Percentiles rank a stretch among this genome's conserved stretches.
phyloP scores from a whole-genome alignment of 2,888 invertebrate genomes.

The Podabrus alpinus region DNA sequence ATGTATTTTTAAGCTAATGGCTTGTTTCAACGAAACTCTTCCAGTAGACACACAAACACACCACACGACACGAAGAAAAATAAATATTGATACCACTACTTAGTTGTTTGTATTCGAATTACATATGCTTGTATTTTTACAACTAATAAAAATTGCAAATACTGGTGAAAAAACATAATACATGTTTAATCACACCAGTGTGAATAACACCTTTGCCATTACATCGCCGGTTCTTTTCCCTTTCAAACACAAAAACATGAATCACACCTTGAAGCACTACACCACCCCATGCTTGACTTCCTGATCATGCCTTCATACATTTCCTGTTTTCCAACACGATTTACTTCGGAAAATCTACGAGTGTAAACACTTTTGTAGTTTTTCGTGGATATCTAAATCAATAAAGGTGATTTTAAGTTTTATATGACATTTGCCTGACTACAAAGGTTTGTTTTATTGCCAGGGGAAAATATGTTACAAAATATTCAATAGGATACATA shows the following conservation, averaged over 20 bases:
- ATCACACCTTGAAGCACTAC: neutral
- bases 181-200: neutral
- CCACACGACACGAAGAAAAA: conserved; percentile 10
- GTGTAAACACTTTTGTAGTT: neutral
- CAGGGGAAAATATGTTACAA: neutral
- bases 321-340: neutral
- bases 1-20: conserved; percentile 23
- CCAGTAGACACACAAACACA: conserved; percentile 16
- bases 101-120: conserved; percentile 17
- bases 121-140: conserved; percentile 1
- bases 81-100: conserved; percentile 17
- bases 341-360: neutral
- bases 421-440: neutral
- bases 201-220: neutral
- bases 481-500: too few relatives aligned
- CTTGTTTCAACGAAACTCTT: conserved; percentile 19
- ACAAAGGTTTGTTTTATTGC: neutral
- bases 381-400: neutral
- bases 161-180: neutral
- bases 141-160: neutral
- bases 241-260: neutral
- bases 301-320: neutral
- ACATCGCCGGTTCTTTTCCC: neutral
- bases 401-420: neutral
- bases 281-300: neutral